phyloP scores from a whole-genome alignment of 2,888 invertebrate genomes.

The Ligdia adustata region DNA sequence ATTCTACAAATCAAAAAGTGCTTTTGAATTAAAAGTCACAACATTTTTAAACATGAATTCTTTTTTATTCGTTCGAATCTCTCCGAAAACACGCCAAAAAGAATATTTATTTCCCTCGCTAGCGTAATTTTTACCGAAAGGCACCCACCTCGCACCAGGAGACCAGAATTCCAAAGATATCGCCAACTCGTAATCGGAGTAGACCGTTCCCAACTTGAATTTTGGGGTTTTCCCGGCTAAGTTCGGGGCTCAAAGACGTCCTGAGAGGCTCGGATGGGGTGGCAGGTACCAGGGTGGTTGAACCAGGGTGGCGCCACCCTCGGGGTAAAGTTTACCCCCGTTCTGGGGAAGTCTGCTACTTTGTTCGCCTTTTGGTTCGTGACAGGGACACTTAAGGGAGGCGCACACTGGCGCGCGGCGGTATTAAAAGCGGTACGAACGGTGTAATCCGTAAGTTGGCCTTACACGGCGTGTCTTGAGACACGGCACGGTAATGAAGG shows the following conservation, averaged over 20 bases:
- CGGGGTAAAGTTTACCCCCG: conserved; percentile 81
- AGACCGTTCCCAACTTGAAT: conserved; percentile 68
- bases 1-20: no score
- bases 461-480: conserved; percentile 16
- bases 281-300: conserved; percentile 38
- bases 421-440: conserved; percentile 53
- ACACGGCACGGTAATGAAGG: conserved; percentile 14
- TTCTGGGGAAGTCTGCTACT: conserved; percentile 61
- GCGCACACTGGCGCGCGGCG: conserved; percentile 61
- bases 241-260: conserved; percentile 80
- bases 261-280: conserved; percentile 77
- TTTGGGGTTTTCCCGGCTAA: conserved; percentile 80
- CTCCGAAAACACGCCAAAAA: not conserved
- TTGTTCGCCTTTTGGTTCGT: conserved; percentile 81
- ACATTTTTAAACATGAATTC: not conserved
- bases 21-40: no score
- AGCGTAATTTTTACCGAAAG: conserved; percentile 20
- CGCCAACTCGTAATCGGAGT: conserved; percentile 77
- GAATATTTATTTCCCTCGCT: conserved; percentile 11
- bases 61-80: not conserved
- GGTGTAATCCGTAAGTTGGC: conserved; percentile 50
- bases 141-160: conserved; percentile 51
- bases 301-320: conserved; percentile 67
- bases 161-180: conserved; percentile 78
- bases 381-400: conserved; percentile 82